Base-by-base conservation (phyloP, 2,888 invertebrate genomes). In the Chloroclysta siterata region DNA sequence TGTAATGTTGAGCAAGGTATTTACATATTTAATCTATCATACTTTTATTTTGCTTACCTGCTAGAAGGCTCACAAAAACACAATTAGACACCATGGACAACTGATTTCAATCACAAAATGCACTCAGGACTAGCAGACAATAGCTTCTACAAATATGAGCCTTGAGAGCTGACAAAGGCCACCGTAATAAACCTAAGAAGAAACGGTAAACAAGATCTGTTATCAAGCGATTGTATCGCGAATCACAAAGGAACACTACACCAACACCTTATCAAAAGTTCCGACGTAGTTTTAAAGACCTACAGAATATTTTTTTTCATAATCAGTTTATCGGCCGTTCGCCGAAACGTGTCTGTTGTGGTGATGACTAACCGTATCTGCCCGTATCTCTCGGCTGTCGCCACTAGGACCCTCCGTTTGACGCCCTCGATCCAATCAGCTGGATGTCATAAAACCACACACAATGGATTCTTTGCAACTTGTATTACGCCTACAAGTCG, bases 341-440 rank as follows among this genome's bases (percentile, higher is more conserved):
- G 76, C 77, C 75, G 80, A 80, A 86, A 87, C 83, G 85, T 85
- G 83, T 86, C 84, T 89, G 80, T 81, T 80, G 72, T 79, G 78
- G 73, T 82, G 89, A 89, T 90, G 92, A 92, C 92, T 92, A 91
- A 92, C 88, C 83, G 83, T 82, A 79, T 84, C 85, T 87, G 81
- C 72, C 82, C 84, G 84, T 87, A 87, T 85, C 86, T 81, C 72
- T 72, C 78, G 77, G 83, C 87, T 86, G 88, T 85, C 84, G 78
- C 80, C 74, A 75, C 75, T 76, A 77, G 76, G 80, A 81, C 79
- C 80, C 83, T 80, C 79, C 77, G 72, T 76, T 78, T 82, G 83
- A 90, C 90, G 90, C 89, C 90, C 89, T 88, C 88, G 73, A 77
- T 76, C 78, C 73, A 86, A 89, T 91, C 92, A 92, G 91, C 91